Percentiles rank a stretch among this genome's conserved stretches.
phyloP scores from a whole-genome alignment of 2,888 invertebrate species.

The Drosophila mettleri region DNA sequence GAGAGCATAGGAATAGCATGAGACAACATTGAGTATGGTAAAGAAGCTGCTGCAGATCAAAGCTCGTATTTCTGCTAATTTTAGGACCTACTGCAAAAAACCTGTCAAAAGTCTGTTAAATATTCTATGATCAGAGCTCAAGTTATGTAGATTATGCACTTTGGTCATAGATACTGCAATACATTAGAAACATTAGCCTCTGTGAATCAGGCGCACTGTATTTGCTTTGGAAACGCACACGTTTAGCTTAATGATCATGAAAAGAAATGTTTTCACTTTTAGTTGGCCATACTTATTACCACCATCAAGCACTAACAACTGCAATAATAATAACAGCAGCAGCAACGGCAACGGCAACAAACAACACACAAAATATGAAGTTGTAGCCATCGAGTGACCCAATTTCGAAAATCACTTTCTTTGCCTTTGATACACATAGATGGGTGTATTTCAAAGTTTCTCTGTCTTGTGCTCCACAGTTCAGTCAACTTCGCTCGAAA shows the following conservation, averaged over 20 bases:
- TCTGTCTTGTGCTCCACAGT: slow-evolving; percentile 51
- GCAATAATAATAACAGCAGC: slow-evolving; percentile 9
- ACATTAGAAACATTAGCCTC: background rate
- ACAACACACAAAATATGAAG: slow-evolving; percentile 17
- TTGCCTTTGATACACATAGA: slow-evolving; percentile 45
- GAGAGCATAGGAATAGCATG: background rate
- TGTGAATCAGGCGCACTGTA: background rate
- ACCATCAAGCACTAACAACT: slow-evolving; percentile 31
- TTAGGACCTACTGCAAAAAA: background rate
- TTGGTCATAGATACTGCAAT: background rate
- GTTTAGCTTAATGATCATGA: slow-evolving; percentile 32
- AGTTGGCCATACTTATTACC: slow-evolving; percentile 50
- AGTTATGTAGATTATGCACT: background rate
- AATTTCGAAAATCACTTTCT: slow-evolving; percentile 76
- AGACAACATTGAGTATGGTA: background rate
- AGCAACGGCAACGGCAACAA: slow-evolving; percentile 18
- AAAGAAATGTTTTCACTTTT: slow-evolving; percentile 70
- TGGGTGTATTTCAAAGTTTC: slow-evolving; percentile 37
- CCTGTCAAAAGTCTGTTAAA: background rate
- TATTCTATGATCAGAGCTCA: background rate
- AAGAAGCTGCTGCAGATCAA: background rate
- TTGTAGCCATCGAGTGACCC: slow-evolving; percentile 49
- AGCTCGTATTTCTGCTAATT: background rate
- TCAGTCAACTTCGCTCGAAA: slow-evolving; percentile 59
- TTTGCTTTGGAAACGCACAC: slow-evolving; percentile 3